phyloP scores from a whole-genome alignment of 1,140 invertebrate genomes.

The Rhysida immarginata region DNA sequence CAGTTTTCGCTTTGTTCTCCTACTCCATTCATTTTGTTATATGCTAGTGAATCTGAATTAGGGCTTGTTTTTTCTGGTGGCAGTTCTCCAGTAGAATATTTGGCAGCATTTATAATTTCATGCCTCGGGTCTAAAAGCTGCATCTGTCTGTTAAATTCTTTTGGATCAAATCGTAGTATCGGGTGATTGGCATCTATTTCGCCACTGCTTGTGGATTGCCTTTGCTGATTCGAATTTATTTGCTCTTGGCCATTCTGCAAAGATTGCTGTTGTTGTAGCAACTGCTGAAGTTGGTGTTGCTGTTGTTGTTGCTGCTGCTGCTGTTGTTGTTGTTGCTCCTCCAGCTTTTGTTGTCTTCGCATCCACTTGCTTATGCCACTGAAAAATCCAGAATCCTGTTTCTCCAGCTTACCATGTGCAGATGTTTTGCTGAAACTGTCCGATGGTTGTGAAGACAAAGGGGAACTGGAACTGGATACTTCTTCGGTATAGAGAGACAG shows the following conservation, averaged over 20 bases:
- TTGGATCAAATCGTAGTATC: too few species aligned
- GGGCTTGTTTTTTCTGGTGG: neutral
- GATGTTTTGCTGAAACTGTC: neutral
- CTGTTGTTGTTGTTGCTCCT: neutral
- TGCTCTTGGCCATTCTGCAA: too few species aligned
- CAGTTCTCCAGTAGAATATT: neutral
- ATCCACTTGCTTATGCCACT: slow-evolving; percentile 11
- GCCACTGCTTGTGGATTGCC: too few species aligned
- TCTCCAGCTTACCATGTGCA: neutral
- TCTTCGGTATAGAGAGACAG: slow-evolving; percentile 7
- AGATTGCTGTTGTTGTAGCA: too few species aligned
- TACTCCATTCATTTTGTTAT: too few species aligned
- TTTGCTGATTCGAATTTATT: too few species aligned
- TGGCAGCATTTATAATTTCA: neutral
- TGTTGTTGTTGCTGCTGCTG: neutral
- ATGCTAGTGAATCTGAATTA: too few species aligned
- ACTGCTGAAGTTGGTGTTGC: slow-evolving; percentile 22
- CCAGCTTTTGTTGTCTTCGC: slow-evolving; percentile 3
- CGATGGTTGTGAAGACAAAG: neutral
- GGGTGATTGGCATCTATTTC: too few species aligned
- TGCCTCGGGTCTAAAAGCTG: too few species aligned
- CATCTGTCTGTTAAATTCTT: too few species aligned
- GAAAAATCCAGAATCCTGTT: slow-evolving; percentile 8
- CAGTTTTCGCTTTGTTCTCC: too few species aligned
- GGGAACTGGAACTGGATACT: slow-evolving; percentile 5